A percentile compares a stretch with the other conserved stretches of the same genome.
phyloP scores from a whole-genome alignment of 1,140 invertebrate species.

The Meteorus sp. region DNA sequence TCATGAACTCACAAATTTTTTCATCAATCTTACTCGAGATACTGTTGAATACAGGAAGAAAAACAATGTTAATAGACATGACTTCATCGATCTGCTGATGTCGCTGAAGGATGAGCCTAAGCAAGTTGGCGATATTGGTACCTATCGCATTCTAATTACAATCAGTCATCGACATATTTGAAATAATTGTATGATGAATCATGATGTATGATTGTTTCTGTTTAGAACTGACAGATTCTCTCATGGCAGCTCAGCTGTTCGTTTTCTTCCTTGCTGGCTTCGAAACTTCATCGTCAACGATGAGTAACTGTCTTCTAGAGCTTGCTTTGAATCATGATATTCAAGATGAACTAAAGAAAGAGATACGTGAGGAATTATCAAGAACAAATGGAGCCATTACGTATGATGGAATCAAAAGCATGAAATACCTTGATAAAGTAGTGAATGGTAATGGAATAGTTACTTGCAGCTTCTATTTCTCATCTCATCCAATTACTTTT shows the following conservation, averaged over 20 bases:
- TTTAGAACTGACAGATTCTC: conserved; percentile 22
- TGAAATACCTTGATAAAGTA: conserved; percentile 52
- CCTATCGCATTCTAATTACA: too few relatives aligned
- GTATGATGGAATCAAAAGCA: conserved; percentile 51
- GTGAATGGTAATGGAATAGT: conserved; percentile 25
- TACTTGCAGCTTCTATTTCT: background rate
- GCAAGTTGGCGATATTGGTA: conserved; percentile 26
- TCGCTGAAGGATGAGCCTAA: conserved; percentile 55
- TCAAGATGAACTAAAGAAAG: conserved; percentile 29
- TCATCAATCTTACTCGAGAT: conserved; percentile 56
- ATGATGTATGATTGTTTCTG: too few relatives aligned
- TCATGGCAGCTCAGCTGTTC: conserved; percentile 62
- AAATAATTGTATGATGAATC: too few relatives aligned
- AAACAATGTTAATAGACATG: conserved; percentile 57
- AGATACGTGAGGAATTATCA: conserved; percentile 31
- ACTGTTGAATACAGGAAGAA: conserved; percentile 59
- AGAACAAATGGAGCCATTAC: conserved; percentile 54
- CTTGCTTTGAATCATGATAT: conserved; percentile 63
- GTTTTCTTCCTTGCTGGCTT: conserved; percentile 71
- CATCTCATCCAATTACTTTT: background rate
- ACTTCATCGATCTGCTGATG: conserved; percentile 62
- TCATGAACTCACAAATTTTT: conserved; percentile 47
- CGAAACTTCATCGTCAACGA: conserved; percentile 69
- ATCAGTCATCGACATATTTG: too few relatives aligned
- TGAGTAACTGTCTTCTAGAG: conserved; percentile 63